phyloP scores from a whole-genome alignment of 1,140 invertebrate genomes.

The Plodia interpunctella region DNA sequence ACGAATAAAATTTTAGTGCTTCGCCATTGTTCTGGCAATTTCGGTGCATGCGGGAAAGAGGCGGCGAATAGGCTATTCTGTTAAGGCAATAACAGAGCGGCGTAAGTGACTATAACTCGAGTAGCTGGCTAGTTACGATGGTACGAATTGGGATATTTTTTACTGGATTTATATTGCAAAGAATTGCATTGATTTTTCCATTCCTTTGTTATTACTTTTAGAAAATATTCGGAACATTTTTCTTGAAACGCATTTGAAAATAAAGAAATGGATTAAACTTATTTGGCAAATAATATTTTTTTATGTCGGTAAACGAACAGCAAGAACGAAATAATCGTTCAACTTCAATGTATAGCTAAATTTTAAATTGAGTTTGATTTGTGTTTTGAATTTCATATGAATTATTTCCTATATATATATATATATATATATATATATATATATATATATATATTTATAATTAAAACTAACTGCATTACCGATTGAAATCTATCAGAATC shows the following conservation, averaged over 20 bases:
- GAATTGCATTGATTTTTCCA: neutral
- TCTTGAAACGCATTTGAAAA: too few relatives aligned
- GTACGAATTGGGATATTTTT: slow-evolving; percentile 46
- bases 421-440: too few relatives aligned
- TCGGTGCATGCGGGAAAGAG: slow-evolving; percentile 36
- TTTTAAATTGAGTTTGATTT: too few relatives aligned
- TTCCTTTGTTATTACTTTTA: neutral
- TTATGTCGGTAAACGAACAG: too few relatives aligned
- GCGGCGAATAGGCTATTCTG: slow-evolving; percentile 47
- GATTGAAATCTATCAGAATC: neutral
- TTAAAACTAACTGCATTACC: neutral
- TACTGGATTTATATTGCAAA: slow-evolving; percentile 38
- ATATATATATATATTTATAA: too few relatives aligned
- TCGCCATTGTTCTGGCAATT: slow-evolving; percentile 54
- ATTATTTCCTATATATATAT: too few relatives aligned
- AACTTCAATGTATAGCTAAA: too few relatives aligned
- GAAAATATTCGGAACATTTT: neutral
- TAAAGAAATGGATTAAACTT: too few relatives aligned
- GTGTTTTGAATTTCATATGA: too few relatives aligned
- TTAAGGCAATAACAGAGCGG: slow-evolving; percentile 49
- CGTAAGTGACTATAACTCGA: slow-evolving; percentile 46
- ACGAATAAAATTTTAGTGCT: slow-evolving; percentile 73
- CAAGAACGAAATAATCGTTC: too few relatives aligned
- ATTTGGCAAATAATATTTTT: too few relatives aligned
- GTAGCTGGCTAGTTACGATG: slow-evolving; percentile 22